Evolutionary conservation across 1,140 invertebrate species (phyloP).

Genomic region (Acromyrmex charruanus): DNA sequence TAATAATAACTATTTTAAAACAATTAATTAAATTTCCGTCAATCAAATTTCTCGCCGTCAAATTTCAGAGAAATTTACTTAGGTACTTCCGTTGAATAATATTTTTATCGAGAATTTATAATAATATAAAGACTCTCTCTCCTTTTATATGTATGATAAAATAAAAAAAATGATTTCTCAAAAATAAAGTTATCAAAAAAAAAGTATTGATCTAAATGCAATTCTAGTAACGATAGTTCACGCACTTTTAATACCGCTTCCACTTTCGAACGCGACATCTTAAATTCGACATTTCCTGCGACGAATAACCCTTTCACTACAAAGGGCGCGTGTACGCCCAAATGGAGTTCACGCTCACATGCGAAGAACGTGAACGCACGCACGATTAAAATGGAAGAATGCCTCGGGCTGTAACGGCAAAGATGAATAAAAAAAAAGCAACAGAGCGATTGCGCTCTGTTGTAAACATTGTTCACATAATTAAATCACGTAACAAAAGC

Average conservation of each 20-base stretch:
- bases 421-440: slow-evolving; percentile 20
- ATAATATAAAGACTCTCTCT: neutral
- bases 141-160: neutral
- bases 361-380: slow-evolving; percentile 9
- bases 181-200: neutral
- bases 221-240: neutral
- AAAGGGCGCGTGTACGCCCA: slow-evolving; percentile 21
- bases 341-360: slow-evolving; percentile 36
- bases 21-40: neutral
- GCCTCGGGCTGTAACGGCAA: slow-evolving; percentile 14
- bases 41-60: neutral
- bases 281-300: slow-evolving; percentile 60
- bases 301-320: slow-evolving; percentile 51
- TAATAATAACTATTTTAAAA: neutral
- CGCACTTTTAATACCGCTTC: slow-evolving; percentile 20
- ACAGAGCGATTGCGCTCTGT: neutral
- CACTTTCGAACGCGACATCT: slow-evolving; percentile 43
- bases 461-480: slow-evolving; percentile 1
- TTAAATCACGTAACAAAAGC: slow-evolving; percentile 11
- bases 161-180: neutral
- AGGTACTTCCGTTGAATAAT: neutral
- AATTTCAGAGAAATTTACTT: neutral
- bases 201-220: neutral
- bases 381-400: slow-evolving; percentile 31
- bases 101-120: neutral